Evolutionary conservation across 1,140 invertebrate species (phyloP).

Genomic region (Pygmarrhopalites habei): DNA sequence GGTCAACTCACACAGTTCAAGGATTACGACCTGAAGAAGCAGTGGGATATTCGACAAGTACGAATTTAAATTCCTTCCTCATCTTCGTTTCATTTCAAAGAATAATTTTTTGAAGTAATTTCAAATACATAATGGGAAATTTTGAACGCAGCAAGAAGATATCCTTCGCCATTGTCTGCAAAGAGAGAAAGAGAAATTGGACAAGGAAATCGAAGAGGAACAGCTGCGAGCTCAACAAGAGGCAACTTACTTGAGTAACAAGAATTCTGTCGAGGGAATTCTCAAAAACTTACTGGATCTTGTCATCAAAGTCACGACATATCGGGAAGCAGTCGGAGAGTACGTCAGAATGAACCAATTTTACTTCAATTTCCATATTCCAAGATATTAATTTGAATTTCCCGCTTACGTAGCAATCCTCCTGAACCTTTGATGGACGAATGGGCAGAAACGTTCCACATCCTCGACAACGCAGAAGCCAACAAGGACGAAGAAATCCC

Average conservation of each 20-base stretch:
- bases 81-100: too few relatives aligned
- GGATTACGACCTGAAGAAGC: neutral
- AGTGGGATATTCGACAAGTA: neutral
- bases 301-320: neutral
- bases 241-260: neutral
- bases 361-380: too few relatives aligned
- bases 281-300: neutral
- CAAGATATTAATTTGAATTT: too few relatives aligned
- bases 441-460: neutral
- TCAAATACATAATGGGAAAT: neutral
- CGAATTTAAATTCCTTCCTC: neutral
- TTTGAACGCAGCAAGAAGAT: slow-evolving; percentile 4
- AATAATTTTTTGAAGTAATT: too few relatives aligned
- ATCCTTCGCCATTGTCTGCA: neutral
- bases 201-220: neutral
- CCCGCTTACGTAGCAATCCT: neutral
- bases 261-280: neutral
- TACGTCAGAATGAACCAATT: too few relatives aligned
- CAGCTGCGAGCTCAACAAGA: neutral
- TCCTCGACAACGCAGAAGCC: neutral
- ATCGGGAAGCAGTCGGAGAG: neutral
- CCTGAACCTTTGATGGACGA: neutral
- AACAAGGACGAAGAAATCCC: neutral
- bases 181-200: neutral
- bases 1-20: neutral